Percentiles rank a stretch among this genome's conserved stretches.
These are phyloP conservation scores for Zosterops lateralis DNA, from an alignment of 2,113 vertebrate genomes.

Conservation along the genomic window DNA sequence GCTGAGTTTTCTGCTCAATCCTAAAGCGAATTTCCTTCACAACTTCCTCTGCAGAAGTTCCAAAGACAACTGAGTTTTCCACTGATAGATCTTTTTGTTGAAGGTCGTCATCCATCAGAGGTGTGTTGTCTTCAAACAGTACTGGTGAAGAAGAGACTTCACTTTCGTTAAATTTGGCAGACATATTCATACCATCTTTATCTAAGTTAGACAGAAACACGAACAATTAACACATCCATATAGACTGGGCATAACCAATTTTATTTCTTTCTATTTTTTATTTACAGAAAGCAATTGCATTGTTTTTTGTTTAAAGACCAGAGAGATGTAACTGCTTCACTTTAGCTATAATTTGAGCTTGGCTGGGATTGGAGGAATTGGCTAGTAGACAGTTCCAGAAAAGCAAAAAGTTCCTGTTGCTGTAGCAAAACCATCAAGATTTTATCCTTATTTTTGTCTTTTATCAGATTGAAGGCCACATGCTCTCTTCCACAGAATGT, in stretches of 20 bases:
- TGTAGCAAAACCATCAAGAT: background rate
- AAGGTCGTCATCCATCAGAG: background rate
- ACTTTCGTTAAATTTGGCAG: background rate
- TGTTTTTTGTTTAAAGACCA: background rate
- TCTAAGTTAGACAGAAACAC: constrained; percentile 40
- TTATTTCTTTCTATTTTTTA: background rate
- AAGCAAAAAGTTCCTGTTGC: background rate
- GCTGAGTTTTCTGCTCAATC: constrained; percentile 89
- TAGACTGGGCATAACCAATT: background rate
- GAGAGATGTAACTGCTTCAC: background rate
- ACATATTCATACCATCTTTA: background rate
- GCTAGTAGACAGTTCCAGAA: background rate
- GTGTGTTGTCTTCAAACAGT: constrained; percentile 86
- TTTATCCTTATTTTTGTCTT: background rate
- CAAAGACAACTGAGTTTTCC: constrained; percentile 79
- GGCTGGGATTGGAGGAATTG: background rate
- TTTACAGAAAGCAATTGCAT: background rate
- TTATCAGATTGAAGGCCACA: background rate
- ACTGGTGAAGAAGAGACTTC: constrained; percentile 75
- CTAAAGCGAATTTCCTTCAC: constrained; percentile 96
- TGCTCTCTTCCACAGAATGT: background rate
- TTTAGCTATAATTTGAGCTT: background rate
- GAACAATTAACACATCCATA: background rate
- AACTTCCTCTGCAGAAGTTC: constrained; percentile 87
- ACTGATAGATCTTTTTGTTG: constrained; percentile 14